phyloP scores from a whole-genome alignment of 2,797 vertebrate species.

The Fistularia commersonii region DNA sequence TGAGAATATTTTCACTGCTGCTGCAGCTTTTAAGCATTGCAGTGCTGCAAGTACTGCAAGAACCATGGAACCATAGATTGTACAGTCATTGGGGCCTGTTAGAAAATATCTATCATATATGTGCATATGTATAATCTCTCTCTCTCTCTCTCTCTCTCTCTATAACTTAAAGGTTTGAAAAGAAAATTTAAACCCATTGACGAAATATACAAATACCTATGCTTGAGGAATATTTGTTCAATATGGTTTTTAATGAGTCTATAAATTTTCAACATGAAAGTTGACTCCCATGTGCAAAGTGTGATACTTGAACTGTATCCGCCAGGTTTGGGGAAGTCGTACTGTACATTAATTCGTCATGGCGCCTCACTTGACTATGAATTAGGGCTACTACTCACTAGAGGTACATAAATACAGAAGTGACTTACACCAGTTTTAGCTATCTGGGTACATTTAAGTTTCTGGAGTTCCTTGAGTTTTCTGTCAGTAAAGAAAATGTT shows the following conservation, averaged over 20 bases:
- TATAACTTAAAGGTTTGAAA: background rate
- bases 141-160: too few relatives aligned
- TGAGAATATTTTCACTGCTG: background rate
- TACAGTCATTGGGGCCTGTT: background rate
- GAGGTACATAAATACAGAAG: constrained; percentile 20
- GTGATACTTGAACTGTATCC: constrained; percentile 13
- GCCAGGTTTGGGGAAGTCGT: constrained; percentile 25
- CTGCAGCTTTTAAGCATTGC: constrained; percentile 9
- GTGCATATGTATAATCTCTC: too few relatives aligned
- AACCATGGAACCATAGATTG: constrained; percentile 1
- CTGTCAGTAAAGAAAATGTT: constrained; percentile 16
- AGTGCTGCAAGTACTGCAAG: constrained; percentile 3
- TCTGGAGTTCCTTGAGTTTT: constrained; percentile 13
- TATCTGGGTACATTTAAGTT: constrained; percentile 15
- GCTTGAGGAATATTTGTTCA: constrained; percentile 13
- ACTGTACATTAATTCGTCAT: constrained; percentile 17
- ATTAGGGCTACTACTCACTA: constrained; percentile 18
- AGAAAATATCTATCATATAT: too few relatives aligned
- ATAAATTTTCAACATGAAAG: constrained; percentile 3
- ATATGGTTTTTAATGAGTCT: constrained; percentile 11
- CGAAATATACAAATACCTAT: background rate
- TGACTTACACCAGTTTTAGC: constrained; percentile 26
- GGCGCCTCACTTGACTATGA: constrained; percentile 23
- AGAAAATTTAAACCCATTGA: background rate
- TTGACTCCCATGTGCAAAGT: constrained; percentile 13